phyloP scores from a whole-genome alignment of 2,888 invertebrate species.

The Pollenia amentaria region DNA sequence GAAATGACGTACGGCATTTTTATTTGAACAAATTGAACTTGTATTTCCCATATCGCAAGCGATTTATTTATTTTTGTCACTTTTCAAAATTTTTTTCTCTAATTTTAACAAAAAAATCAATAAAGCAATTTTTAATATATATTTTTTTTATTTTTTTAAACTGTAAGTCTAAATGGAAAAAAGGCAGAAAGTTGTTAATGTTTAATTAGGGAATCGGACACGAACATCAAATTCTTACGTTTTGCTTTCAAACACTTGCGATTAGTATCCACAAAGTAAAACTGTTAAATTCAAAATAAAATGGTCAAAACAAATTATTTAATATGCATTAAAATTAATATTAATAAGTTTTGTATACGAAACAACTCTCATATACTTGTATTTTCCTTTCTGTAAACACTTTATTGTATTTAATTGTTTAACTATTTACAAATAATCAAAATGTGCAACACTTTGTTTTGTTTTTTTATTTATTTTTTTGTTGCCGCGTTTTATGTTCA shows the following conservation, averaged over 20 bases:
- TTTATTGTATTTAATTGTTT: neutral
- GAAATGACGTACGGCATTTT: conserved; percentile 79
- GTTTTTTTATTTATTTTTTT: conserved; percentile 20
- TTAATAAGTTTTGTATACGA: no score
- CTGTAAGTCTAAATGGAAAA: conserved; percentile 3
- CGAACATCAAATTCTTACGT: conserved; percentile 18
- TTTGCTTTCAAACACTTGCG: neutral
- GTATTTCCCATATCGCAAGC: conserved; percentile 82
- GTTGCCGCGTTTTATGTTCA: conserved; percentile 62
- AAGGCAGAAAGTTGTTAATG: neutral
- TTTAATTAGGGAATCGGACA: conserved; percentile 7
- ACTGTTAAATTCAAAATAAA: neutral
- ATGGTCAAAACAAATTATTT: neutral
- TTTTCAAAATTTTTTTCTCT: conserved; percentile 15
- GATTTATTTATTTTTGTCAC: neutral
- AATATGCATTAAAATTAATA: neutral
- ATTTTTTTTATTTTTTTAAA: conserved; percentile 5
- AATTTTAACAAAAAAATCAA: conserved; percentile 51
- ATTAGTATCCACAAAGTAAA: neutral
- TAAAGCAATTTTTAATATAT: conserved; percentile 28
- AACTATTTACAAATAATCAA: neutral
- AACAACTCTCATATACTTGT: no score
- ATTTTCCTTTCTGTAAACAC: no score
- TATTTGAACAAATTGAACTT: conserved; percentile 83
- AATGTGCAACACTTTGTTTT: neutral